Percentiles rank a stretch among this genome's conserved stretches.
Evolutionary conservation across 2,888 invertebrate species (phyloP).

Genomic region (Mesorhabditis sp.): DNA sequence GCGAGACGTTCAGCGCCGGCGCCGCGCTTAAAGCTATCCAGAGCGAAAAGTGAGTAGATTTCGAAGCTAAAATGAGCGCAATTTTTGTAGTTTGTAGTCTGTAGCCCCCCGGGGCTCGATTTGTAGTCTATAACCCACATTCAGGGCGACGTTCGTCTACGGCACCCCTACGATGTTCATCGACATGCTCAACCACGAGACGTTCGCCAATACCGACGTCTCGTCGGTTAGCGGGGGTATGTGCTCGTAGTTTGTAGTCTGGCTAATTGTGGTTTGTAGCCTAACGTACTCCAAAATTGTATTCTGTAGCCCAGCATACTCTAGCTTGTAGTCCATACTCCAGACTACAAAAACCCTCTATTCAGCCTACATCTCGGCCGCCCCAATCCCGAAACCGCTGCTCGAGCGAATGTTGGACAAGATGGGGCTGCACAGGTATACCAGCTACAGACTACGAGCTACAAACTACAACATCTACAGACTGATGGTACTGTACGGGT

Average conservation of each 20-base stretch:
- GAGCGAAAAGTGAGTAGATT: slow-evolving; percentile 66
- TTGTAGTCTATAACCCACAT: background rate
- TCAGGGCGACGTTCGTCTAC: slow-evolving; percentile 59
- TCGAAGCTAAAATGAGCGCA: too few species aligned
- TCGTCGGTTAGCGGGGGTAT: slow-evolving; percentile 15
- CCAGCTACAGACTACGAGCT: slow-evolving; percentile 36
- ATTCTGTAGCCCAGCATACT: background rate
- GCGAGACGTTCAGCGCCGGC: slow-evolving; percentile 63
- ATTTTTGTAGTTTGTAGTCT: too few species aligned
- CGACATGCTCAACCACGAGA: slow-evolving; percentile 58
- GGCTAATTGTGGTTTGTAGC: too few species aligned
- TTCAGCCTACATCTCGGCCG: slow-evolving; percentile 70
- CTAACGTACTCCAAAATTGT: slow-evolving; percentile 53
- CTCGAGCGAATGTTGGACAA: slow-evolving; percentile 58
- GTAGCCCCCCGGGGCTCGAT: too few species aligned
- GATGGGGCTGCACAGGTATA: slow-evolving; percentile 45
- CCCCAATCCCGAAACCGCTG: slow-evolving; percentile 67
- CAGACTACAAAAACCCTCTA: background rate
- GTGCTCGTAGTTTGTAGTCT: too few species aligned
- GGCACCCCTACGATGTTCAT: slow-evolving; percentile 63
- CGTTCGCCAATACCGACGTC: slow-evolving; percentile 56
- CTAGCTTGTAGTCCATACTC: background rate
- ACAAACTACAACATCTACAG: background rate
- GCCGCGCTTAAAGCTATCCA: slow-evolving; percentile 68
- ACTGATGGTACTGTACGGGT: slow-evolving; percentile 61